Percentiles rank a stretch among this genome's conserved stretches.
These are phyloP conservation scores for Epicauta chinensis DNA, from an alignment of 1,140 invertebrate species.

Conservation along the genomic window DNA sequence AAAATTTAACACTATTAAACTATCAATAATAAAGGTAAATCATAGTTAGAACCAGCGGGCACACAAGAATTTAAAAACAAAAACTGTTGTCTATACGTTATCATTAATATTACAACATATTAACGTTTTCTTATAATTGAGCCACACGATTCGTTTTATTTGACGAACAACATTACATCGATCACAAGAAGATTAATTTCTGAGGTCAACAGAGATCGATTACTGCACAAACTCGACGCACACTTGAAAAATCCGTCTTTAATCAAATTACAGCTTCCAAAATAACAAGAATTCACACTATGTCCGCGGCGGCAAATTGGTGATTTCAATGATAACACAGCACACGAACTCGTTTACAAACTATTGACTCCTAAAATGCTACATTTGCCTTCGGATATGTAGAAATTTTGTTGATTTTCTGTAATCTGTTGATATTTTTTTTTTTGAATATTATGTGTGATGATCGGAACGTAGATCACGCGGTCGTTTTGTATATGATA, in stretches of 20 bases:
- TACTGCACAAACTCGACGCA: conserved; percentile 3
- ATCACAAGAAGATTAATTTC: conserved; percentile 12
- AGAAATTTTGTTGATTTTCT: background rate
- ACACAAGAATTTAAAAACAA: conserved; percentile 3
- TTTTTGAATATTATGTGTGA: background rate
- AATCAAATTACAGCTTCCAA: no score
- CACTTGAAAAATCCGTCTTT: background rate
- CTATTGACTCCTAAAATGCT: background rate
- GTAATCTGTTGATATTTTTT: background rate
- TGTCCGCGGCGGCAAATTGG: background rate
- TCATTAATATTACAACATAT: conserved; percentile 13
- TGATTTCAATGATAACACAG: conserved; percentile 13
- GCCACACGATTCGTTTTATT: background rate
- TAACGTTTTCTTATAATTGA: conserved; percentile 8
- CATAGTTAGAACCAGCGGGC: background rate
- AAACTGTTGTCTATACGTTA: no score
- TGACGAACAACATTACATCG: conserved; percentile 11
- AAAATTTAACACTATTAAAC: conserved; percentile 1
- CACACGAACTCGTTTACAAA: conserved; percentile 7
- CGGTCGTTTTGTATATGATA: conserved; percentile 10
- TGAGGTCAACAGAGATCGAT: background rate
- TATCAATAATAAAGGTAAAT: background rate
- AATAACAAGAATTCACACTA: no score
- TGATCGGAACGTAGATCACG: conserved; percentile 17
- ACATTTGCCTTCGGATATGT: background rate